Evolutionary conservation across 2,888 invertebrate genomes (phyloP), one percentile per base, ranked within the genome.

Genomic region (Eurytoma adleriae): DNA sequence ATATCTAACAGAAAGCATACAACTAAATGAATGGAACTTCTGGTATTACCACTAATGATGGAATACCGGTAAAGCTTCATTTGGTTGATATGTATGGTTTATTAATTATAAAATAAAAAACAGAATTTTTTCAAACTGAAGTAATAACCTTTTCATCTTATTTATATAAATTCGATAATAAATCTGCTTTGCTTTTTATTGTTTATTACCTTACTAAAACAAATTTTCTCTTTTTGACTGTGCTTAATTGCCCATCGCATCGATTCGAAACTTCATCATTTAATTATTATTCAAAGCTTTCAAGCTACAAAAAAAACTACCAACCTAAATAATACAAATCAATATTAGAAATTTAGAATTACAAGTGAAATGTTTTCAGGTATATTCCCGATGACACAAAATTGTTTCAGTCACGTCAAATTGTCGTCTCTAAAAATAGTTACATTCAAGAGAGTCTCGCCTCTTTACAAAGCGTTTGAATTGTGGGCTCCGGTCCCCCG

Each of bases 381-480:
- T 3, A 3, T 16, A 4, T 54, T 54, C n/a, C n/a, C n/a, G 54
- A 54, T 54, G 27, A 40, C 7, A n/a, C 40, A 16, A 57, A 66
- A 16, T 68, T 24, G 24, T 20, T 27, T 54, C 54, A 48, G 40
- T 13, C 30, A 27, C 40, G 57, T 24, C 61, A 40, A 62, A 54
- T 69, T 16, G 69, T 70, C 69, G 70, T 24, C 62, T 52, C 20
- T 48, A 57, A 75, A 77, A 78, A 78, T 64, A 78, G 77, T 77
- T 69, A 69, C 62, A 54, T 18, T 27, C 27, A 61, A 64, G 18
- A 27, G 48, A 20, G 13, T 2, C 12, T 27, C n/a, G 66, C 14
- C 40, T 30, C 74, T 67, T 57, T 4, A 74, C 74, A 67, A 74
- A 74, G 67, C 48, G 66, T 56, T 74, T 48, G 66, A 74, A 66